Evolutionary conservation across 2,888 invertebrate genomes (phyloP).

Genomic region (Nomada flava): DNA sequence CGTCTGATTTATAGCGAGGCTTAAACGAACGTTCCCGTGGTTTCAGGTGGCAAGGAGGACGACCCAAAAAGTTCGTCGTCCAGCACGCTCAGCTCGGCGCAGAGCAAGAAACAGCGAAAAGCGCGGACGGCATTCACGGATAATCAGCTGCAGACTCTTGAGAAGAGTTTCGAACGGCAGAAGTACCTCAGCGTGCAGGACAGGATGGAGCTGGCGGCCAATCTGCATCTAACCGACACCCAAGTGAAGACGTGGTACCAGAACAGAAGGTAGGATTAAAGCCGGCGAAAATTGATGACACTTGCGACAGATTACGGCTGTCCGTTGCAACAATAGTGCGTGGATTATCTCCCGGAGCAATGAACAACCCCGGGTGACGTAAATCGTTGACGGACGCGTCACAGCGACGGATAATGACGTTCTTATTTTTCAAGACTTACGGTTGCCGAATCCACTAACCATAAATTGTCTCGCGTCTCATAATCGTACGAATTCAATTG

Average conservation of each 20-base stretch:
- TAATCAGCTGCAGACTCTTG: constrained; percentile 97
- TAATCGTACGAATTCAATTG: no score
- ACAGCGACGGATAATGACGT: background rate
- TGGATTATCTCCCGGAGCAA: constrained; percentile 20
- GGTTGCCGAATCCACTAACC: background rate
- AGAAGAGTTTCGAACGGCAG: constrained; percentile 98
- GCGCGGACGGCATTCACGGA: constrained; percentile 99
- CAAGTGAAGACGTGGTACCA: constrained; percentile 99
- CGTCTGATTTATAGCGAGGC: background rate
- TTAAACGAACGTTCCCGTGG: background rate
- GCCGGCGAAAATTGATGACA: constrained; percentile 27
- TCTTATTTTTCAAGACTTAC: background rate
- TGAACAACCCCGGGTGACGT: constrained; percentile 23
- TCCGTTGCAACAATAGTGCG: constrained; percentile 7
- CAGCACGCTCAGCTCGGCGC: constrained; percentile 85
- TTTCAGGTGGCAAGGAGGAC: constrained; percentile 93
- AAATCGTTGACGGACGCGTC: background rate
- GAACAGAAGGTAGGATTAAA: constrained; percentile 92
- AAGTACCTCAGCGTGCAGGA: constrained; percentile 99
- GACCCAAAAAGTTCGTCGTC: constrained; percentile 89
- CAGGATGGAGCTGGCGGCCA: constrained; percentile 98
- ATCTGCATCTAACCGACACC: constrained; percentile 97
- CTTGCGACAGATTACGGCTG: constrained; percentile 5
- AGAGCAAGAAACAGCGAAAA: constrained; percentile 97
- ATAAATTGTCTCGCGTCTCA: background rate